Conservation (phyloP, 2,888 invertebrate species). For the Branchinecta sandiegonensis region DNA sequence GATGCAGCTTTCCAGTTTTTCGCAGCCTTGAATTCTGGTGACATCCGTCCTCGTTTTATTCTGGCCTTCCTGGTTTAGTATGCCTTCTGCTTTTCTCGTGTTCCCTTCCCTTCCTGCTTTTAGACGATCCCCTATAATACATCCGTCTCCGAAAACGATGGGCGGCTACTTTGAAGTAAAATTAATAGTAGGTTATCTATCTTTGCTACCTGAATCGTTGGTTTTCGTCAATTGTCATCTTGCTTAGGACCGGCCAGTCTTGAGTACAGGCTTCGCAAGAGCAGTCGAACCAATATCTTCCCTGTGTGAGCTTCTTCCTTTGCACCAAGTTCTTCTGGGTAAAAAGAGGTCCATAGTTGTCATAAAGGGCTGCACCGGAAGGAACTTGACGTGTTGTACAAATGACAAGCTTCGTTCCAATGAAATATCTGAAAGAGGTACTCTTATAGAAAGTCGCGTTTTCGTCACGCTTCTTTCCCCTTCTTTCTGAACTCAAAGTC, state of each 20-base stretch:
- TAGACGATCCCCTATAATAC: too few species aligned
- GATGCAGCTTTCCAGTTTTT: too few species aligned
- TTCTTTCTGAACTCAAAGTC: too few species aligned
- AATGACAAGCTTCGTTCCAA: conserved; percentile 54
- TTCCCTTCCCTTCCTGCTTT: too few species aligned
- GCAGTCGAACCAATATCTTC: conserved; percentile 63
- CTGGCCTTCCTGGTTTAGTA: too few species aligned
- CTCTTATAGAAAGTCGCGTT: too few species aligned
- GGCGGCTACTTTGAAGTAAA: too few species aligned
- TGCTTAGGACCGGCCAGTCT: conserved; percentile 55
- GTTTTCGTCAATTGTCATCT: conserved; percentile 36
- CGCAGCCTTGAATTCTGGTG: too few species aligned
- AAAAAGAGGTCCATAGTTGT: conserved; percentile 72
- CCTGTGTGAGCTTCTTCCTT: conserved; percentile 45
- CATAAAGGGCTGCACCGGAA: conserved; percentile 52
- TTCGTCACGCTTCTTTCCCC: too few species aligned
- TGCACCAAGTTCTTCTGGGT: conserved; percentile 42
- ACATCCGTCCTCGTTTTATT: too few species aligned
- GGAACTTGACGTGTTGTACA: conserved; percentile 49
- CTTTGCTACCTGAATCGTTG: conserved; percentile 27
- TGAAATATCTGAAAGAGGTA: conserved; percentile 46
- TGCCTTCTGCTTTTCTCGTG: too few species aligned
- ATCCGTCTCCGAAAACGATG: too few species aligned
- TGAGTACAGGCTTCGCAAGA: conserved; percentile 54
- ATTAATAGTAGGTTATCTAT: conserved; percentile 25